Evolutionary conservation across 2,113 vertebrate species (phyloP), one percentile per base, ranked within the genome.

Genomic region (Gymnogyps californianus): DNA sequence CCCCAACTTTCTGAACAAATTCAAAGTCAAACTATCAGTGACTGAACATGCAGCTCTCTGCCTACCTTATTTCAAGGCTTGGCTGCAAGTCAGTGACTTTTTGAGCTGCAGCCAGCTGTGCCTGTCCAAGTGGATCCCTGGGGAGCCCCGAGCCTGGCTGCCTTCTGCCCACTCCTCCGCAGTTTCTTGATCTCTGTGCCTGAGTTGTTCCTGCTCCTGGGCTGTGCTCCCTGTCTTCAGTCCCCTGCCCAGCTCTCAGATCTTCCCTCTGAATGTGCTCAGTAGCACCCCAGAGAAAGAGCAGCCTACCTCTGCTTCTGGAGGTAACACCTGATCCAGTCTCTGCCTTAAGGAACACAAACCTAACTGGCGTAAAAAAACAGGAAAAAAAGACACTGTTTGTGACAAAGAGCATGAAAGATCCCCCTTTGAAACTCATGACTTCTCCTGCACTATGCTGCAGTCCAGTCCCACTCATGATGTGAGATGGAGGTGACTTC

Each of bases 61-160:
- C 51, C 55, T 64, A 13, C 49, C 66, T 71, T 88, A 3, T 80
- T 96, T 66, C 79, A 80, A 25, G 79, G 59, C 71, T 86, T 96
- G 95, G 91, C 96, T 92, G 85, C 2, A 17, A 93, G 88, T 86
- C 94, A 83, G 75, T 13, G 71, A 52, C 1, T 28, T 72, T 69
- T 7, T 83, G 95, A 80, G 94, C 93, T 70, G 76, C 94, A 86
- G 93, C 94, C 94, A 97, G 83, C 71, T 65, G 54, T 77, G 94
- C 86, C 75, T 92, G 66, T 75, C 81, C 90, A 78, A 78, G 59
- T 12, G 79, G 18, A 55, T 72, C 94, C 89, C 92, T 36, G 86
- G 95, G 95, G 88, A 96, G 79, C 52, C 58, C 66, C 7, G 6
- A 47, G 61, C 40, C 66, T 22, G 31, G 75, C 90, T 85, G 88